phyloP scores from a whole-genome alignment of 2,113 vertebrate species.

The Zootoca vivipara region DNA sequence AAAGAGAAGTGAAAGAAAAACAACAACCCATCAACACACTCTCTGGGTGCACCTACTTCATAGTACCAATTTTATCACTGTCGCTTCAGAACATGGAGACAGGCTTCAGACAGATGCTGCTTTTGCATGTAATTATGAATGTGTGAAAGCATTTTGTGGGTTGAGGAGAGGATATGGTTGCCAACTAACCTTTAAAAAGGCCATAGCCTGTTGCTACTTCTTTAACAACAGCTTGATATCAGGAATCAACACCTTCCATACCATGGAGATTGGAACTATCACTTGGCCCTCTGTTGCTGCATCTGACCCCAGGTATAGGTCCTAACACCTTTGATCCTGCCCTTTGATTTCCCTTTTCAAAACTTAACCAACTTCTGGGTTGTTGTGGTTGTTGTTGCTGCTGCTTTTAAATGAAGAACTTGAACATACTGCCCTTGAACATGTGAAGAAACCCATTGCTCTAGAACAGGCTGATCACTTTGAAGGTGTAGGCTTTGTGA shows the following conservation, averaged over 20 bases:
- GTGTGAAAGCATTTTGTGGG: not conserved
- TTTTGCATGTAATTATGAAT: not conserved
- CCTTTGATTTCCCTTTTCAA: not conserved
- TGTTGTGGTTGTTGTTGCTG: not conserved
- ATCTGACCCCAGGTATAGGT: not conserved
- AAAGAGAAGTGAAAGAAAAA: not conserved
- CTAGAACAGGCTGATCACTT: not conserved
- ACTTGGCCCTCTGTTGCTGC: not conserved
- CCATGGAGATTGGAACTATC: not conserved
- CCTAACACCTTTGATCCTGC: not conserved
- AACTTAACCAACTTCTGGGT: not conserved
- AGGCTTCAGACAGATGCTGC: not conserved
- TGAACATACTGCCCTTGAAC: not conserved
- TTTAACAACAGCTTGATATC: not conserved
- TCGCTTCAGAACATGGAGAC: not conserved
- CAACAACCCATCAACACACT: not conserved
- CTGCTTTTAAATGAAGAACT: not conserved
- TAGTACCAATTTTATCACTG: not conserved
- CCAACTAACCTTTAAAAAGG: not conserved
- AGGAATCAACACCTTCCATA: not conserved
- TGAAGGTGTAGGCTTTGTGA: not conserved
- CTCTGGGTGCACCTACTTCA: not conserved
- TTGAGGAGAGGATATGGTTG: not conserved
- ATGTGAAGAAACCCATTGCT: not conserved
- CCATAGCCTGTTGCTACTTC: not conserved